Conservation (phyloP, 1,140 invertebrate species). For the Leptinotarsa undecemlineata region DNA sequence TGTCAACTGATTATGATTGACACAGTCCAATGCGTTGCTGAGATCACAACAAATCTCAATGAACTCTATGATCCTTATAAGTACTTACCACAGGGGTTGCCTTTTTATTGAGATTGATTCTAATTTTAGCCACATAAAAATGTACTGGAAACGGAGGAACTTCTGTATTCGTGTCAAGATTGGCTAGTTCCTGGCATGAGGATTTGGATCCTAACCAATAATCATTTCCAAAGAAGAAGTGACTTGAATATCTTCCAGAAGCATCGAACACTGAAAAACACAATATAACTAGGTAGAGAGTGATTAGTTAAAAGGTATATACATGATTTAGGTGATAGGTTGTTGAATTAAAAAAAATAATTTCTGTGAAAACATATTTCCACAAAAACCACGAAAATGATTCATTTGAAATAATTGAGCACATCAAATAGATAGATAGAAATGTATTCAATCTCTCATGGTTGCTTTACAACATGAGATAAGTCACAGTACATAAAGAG, state of each 20-base stretch:
- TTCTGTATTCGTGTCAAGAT: slow-evolving; percentile 56
- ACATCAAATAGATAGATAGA: too few relatives aligned
- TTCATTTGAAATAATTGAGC: too few relatives aligned
- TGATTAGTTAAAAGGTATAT: neutral
- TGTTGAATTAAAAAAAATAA: neutral
- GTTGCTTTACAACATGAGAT: too few relatives aligned
- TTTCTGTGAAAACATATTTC: neutral
- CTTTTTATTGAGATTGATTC: slow-evolving; percentile 63
- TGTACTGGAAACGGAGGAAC: slow-evolving; percentile 64
- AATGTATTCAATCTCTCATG: too few relatives aligned
- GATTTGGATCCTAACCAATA: slow-evolving; percentile 78
- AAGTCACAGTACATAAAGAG: too few relatives aligned
- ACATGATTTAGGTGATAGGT: neutral
- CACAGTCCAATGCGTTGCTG: slow-evolving; percentile 33
- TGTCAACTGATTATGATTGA: slow-evolving; percentile 22
- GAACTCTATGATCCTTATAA: neutral
- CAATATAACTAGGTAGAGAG: neutral
- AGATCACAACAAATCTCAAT: slow-evolving; percentile 32
- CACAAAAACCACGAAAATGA: neutral
- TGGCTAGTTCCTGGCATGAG: slow-evolving; percentile 65
- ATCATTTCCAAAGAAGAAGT: slow-evolving; percentile 80
- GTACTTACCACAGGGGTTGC: slow-evolving; percentile 66
- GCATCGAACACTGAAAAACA: slow-evolving; percentile 70
- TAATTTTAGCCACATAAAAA: slow-evolving; percentile 70
- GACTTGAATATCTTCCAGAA: slow-evolving; percentile 78